These are phyloP conservation scores for Bufotes viridis DNA, from an alignment of 2,797 vertebrate species.

Conservation along the genomic window DNA sequence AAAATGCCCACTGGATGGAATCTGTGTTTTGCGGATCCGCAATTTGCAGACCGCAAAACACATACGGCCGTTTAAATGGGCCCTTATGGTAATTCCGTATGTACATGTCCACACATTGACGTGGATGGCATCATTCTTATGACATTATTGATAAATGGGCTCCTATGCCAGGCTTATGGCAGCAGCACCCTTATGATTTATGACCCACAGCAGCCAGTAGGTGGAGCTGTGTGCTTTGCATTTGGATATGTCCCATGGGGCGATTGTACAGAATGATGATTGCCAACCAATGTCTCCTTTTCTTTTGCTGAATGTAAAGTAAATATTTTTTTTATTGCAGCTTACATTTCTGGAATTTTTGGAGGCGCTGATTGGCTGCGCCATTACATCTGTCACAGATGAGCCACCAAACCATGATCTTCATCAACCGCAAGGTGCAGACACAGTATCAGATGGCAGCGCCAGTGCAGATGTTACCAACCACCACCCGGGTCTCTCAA, in stretches of 20 bases:
- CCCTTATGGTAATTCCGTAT: too few species aligned
- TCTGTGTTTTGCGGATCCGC: too few species aligned
- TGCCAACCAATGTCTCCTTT: background rate
- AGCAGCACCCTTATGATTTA: background rate
- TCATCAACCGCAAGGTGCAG: background rate
- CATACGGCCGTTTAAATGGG: too few species aligned
- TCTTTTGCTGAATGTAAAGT: background rate
- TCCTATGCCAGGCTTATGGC: background rate
- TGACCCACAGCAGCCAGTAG: background rate
- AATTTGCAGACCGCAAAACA: too few species aligned
- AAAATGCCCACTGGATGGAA: too few species aligned
- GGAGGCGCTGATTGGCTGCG: conserved; percentile 86
- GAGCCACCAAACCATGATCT: conserved; percentile 51
- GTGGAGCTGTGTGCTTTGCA: background rate
- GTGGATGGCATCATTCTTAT: background rate
- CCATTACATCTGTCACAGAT: conserved; percentile 69
- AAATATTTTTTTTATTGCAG: conserved; percentile 70
- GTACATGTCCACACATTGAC: too few species aligned
- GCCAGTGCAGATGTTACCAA: background rate
- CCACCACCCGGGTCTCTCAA: background rate
- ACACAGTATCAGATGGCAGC: background rate
- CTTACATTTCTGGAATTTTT: conserved; percentile 93
- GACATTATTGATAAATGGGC: background rate
- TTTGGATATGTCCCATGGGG: background rate
- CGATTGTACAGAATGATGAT: background rate